phyloP scores from a whole-genome alignment of 1,140 invertebrate genomes.

The Globodera rostochiensis region DNA sequence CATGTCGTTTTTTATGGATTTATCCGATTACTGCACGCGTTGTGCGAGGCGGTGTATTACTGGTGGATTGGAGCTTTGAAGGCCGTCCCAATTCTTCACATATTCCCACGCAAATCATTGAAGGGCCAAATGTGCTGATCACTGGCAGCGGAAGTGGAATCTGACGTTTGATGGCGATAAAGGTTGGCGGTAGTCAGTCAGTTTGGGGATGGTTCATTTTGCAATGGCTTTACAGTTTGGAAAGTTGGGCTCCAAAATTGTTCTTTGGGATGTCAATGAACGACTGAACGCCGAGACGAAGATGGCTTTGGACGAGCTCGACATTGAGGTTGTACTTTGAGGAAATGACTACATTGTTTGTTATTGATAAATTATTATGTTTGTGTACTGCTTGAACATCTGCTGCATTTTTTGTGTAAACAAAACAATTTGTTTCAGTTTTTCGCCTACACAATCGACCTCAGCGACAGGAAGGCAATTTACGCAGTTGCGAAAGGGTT shows the following conservation, averaged over 20 bases:
- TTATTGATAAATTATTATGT: too few relatives aligned
- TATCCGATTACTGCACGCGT: background rate
- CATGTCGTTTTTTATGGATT: background rate
- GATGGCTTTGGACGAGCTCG: conserved; percentile 73
- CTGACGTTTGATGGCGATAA: conserved; percentile 77
- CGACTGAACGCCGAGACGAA: conserved; percentile 79
- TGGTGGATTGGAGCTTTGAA: conserved; percentile 42
- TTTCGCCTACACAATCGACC: conserved; percentile 72
- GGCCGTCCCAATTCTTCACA: conserved; percentile 52
- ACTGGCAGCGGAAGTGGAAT: conserved; percentile 90
- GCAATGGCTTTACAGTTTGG: conserved; percentile 67
- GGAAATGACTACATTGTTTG: too few relatives aligned
- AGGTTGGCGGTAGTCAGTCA: conserved; percentile 17
- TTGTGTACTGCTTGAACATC: too few relatives aligned
- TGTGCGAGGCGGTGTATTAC: conserved; percentile 1
- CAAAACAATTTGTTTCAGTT: conserved; percentile 33
- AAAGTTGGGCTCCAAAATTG: conserved; percentile 77
- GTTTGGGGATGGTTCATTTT: background rate
- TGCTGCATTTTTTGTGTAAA: too few relatives aligned
- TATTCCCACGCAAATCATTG: conserved; percentile 54
- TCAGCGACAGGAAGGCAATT: conserved; percentile 78
- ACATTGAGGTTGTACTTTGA: conserved; percentile 68
- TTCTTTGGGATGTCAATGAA: conserved; percentile 89
- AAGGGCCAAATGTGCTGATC: conserved; percentile 72
- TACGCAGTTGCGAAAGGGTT: conserved; percentile 77